A percentile compares a stretch with the other conserved stretches of the same genome.
phyloP scores from a whole-genome alignment of 23 tunicate genomes.

The Styela plicata region DNA sequence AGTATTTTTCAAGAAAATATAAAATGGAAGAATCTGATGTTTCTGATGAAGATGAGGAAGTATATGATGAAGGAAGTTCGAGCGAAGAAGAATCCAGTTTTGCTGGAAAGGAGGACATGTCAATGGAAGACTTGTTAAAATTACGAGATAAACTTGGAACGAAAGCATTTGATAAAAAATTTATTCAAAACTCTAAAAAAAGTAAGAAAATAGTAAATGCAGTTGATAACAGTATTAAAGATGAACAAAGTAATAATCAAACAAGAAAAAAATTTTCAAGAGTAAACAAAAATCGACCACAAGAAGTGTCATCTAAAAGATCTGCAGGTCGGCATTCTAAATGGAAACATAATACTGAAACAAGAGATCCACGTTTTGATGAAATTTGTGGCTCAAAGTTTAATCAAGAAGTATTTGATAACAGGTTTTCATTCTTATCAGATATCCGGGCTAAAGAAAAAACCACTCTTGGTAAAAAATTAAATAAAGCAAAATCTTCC shows the following conservation, averaged over 20 bases:
- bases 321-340: constrained; percentile 28
- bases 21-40: no score
- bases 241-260: not conserved
- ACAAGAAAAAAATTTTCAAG: constrained; percentile 27
- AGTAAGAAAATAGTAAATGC: not conserved
- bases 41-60: constrained; percentile 7
- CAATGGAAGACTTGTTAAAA: constrained; percentile 20
- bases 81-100: not conserved
- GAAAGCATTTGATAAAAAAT: constrained; percentile 11
- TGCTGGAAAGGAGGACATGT: not conserved
- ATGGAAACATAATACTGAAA: not conserved
- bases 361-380: constrained; percentile 91
- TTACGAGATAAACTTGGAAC: constrained; percentile 19
- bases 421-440: constrained; percentile 49
- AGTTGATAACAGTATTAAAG: not conserved
- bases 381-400: constrained; percentile 77
- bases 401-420: constrained; percentile 63
- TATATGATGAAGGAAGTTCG: not conserved
- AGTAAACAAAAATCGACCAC: constrained; percentile 60
- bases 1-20: no score
- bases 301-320: constrained; percentile 63
- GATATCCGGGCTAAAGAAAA: constrained; percentile 56
- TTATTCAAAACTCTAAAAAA: not conserved
- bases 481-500: constrained; percentile 23
- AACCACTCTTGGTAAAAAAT: constrained; percentile 27